phyloP scores from a whole-genome alignment of 2,113 vertebrate genomes.

The Maccullochella peelii region DNA sequence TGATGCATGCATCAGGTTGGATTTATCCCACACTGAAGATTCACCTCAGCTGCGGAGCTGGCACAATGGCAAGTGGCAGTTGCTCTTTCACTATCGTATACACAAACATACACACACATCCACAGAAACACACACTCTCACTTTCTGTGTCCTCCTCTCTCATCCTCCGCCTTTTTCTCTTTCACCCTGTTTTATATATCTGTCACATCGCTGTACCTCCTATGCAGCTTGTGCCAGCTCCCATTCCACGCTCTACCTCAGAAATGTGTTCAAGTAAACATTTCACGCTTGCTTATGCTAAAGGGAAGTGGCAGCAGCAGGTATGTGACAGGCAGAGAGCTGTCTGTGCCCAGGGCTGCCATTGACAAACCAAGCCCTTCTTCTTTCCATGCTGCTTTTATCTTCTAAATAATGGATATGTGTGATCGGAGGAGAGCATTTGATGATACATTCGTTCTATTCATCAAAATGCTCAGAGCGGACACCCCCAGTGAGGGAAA shows the following conservation, averaged over 20 bases:
- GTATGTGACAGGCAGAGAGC: slow-evolving; percentile 82
- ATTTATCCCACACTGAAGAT: slow-evolving; percentile 78
- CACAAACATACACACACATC: slow-evolving; percentile 1
- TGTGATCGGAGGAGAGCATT: slow-evolving; percentile 51
- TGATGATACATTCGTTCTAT: slow-evolving; percentile 58
- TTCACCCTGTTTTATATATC: slow-evolving; percentile 79
- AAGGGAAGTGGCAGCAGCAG: slow-evolving; percentile 82
- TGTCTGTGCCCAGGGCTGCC: slow-evolving; percentile 73
- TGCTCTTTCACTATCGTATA: slow-evolving; percentile 50
- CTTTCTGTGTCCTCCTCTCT: slow-evolving; percentile 48
- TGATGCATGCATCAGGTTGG: slow-evolving; percentile 74
- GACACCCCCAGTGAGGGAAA: slow-evolving; percentile 52
- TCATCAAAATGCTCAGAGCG: slow-evolving; percentile 52
- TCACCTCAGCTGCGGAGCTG: slow-evolving; percentile 69
- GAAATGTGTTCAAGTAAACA: slow-evolving; percentile 85
- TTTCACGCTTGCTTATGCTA: slow-evolving; percentile 85
- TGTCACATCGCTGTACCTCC: slow-evolving; percentile 80
- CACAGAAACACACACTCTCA: slow-evolving; percentile 27
- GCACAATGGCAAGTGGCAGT: slow-evolving; percentile 78
- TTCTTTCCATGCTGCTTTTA: slow-evolving; percentile 51
- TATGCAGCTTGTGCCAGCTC: slow-evolving; percentile 79
- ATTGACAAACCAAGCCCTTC: slow-evolving; percentile 56
- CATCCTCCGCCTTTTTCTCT: slow-evolving; percentile 63
- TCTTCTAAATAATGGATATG: slow-evolving; percentile 56
- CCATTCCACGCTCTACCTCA: slow-evolving; percentile 78